phyloP scores from a whole-genome alignment of 2,888 invertebrate species.

The Anaspis maculata region DNA sequence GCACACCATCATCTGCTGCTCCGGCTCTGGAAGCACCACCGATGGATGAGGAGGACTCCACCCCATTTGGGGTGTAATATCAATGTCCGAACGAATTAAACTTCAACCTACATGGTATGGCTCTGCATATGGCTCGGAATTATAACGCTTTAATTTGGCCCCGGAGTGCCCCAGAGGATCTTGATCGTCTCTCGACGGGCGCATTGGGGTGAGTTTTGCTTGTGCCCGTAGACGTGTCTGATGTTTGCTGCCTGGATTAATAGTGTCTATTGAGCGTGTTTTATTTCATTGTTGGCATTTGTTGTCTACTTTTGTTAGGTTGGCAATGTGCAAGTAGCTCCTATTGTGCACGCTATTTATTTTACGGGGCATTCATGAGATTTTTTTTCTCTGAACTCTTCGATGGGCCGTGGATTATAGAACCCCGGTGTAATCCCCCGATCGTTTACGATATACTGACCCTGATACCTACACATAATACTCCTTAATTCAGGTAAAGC shows the following conservation, averaged over 20 bases:
- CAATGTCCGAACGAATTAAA: slow-evolving; percentile 42
- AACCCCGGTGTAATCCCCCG: no score
- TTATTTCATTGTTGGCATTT: slow-evolving; percentile 44
- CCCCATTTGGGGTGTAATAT: slow-evolving; percentile 25
- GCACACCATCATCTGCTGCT: slow-evolving; percentile 14
- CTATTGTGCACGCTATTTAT: slow-evolving; percentile 41
- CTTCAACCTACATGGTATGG: slow-evolving; percentile 32
- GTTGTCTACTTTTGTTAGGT: slow-evolving; percentile 42
- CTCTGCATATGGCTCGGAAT: slow-evolving; percentile 36
- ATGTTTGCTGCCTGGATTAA: slow-evolving; percentile 41
- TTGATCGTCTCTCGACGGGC: no score
- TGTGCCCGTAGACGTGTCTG: slow-evolving; percentile 31
- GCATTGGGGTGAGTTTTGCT: slow-evolving; percentile 19
- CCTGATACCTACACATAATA: no score
- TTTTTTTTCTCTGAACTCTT: no score
- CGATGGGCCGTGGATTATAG: no score
- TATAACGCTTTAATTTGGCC: slow-evolving; percentile 34
- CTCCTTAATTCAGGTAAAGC: no score
- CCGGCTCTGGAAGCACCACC: slow-evolving; percentile 8
- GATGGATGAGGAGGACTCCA: slow-evolving; percentile 22
- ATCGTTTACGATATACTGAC: no score
- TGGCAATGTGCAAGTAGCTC: slow-evolving; percentile 42
- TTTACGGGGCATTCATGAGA: slow-evolving; percentile 42
- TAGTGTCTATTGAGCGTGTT: slow-evolving; percentile 45
- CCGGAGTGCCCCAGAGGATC: no score